Base-by-base conservation (phyloP, 2,888 invertebrate genomes). In the Aporophyla nigra region DNA sequence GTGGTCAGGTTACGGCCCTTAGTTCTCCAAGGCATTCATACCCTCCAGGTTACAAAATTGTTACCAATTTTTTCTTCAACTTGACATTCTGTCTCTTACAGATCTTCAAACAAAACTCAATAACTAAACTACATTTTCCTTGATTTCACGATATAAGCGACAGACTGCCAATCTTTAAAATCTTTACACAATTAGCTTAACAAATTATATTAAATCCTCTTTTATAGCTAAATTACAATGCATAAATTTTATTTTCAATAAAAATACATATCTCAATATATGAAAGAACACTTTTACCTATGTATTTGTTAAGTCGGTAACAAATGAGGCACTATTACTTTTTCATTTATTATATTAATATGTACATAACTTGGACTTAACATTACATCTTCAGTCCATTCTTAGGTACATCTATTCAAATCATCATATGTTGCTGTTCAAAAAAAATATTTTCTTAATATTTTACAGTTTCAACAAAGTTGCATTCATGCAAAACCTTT, bases 181-280 rank as follows among this genome's bases (percentile, higher is more conserved):
- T 89, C 91, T 94, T 93, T 94, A 94, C 91, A 93, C 91, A 93
- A 92, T 93, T 93, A 94, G 90, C 95, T 96, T 96, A 96, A 96
- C 96, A 96, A 95, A 94, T 96, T 96, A 96, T 96, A 96, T 96
- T 96, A 96, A 88, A 93, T 92, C 92, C 92, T 95, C 95, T 96
- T 94, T 95, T 95, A 95, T 88, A 94, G 90, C 95, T 96, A 95
- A 93, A 93, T 94, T 95, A 96, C 95, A 95, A 94, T 93, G 95
- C 95, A 94, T 96, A 96, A 94, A 93, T 93, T 94, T 94, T 93
- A 92, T 93, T 93, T 88, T 91, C 90, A 93, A 94, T 93, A 93
- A 95, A 96, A 96, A 96, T 95, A 96, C 95, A 95, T 95, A 94
- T 96, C 92, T 96, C 93, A 91, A 92, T 93, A 93, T 95, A 95